Base-by-base conservation (phyloP, 2,797 vertebrate genomes). In the Ctenopoma multispine region DNA sequence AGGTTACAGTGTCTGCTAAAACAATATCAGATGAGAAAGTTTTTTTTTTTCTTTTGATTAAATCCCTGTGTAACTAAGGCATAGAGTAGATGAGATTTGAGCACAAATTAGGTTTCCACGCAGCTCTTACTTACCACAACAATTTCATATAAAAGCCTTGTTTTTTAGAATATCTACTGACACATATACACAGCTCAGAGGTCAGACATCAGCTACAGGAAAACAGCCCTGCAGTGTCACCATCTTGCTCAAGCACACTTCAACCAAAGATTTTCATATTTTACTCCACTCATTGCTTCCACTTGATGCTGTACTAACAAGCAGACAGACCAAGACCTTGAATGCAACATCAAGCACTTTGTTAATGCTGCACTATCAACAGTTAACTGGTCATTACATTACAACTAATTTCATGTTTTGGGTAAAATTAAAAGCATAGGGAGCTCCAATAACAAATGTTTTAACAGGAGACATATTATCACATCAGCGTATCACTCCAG, bases 1-100 rank as follows among this genome's bases (percentile, higher is more conserved):
- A 90, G 92, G 93, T 92, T 87, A 92, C 81, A 49, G 63, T 81
- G 87, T 83, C 83, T 80, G 68, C 71, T 84, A 71, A 86, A 87
- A 89, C 81, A 88, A 83, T 65, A 83, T 85, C 68, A 60, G 47
- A 46, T 41, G 72, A 80, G 53, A 82, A 83, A 87, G 59, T 59
- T 65, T 70, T 65, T 63, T 29, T 72, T 60, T 63, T 23, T 40
- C 9, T 81, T 66, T 72, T 40, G 36, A 75, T 77, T 65, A 80
- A 69, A 83, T 69, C 12, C 54, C 48, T 57, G 38, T 69, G 47
- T 60, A 55, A 73, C 17, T 8, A 78, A 75, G 64, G 38, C 77
- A 66, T 40, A 80, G 49, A 53, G 4, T 5, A 44, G 38, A 21
- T 48, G 27, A 62, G 17, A 56, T 63, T 78, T 69, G 46, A 63